Base-by-base conservation (phyloP, 2,113 vertebrate genomes). In the Edolisoma coerulescens region DNA sequence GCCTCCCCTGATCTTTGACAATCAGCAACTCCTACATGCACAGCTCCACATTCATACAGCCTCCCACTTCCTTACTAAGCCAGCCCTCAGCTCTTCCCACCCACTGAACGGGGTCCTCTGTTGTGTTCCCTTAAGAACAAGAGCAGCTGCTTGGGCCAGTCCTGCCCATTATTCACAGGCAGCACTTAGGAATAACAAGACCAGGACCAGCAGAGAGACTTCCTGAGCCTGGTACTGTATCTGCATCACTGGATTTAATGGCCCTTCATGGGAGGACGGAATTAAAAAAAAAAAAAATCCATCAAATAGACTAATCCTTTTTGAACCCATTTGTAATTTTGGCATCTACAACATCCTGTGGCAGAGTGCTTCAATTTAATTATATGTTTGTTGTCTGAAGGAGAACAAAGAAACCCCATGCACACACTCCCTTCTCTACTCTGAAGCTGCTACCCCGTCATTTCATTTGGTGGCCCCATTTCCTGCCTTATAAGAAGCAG, bases 281-380 rank as follows among this genome's bases (percentile, higher is more conserved):
- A 30, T 42, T 61, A 32, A 69, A 28, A 71, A 22, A 45, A 83
- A 73, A 59, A 57, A 59, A 77, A 52, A 45, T 69, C 83, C 83
- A 94, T 96, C 88, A 94, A 95, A 88, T 47, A 20, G 11, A 83
- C 90, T 95, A 95, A 95, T 95, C 76, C 71, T 95, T 95, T 95
- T 67, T 81, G 76, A 95, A 95, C 83, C 59, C 80, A 95, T 95
- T 89, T 95, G 77, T 95, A 92, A 96, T 95, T 95, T 93, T 90
- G 93, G 93, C 94, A 92, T 95, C 86, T 89, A 92, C 94, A 93
- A 87, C 89, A 97, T 95, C 96, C 96, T 96, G 96, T 97, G 64
- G 95, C 76, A 93, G 76, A 97, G 92, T 92, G 88, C 90, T 96
- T 84, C 94, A 95, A 96, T 95, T 95, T 95, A 97, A 96, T 97